These are phyloP conservation scores for Centrocercus urophasianus DNA, from an alignment of 2,113 vertebrate species.

Conservation along the genomic window DNA sequence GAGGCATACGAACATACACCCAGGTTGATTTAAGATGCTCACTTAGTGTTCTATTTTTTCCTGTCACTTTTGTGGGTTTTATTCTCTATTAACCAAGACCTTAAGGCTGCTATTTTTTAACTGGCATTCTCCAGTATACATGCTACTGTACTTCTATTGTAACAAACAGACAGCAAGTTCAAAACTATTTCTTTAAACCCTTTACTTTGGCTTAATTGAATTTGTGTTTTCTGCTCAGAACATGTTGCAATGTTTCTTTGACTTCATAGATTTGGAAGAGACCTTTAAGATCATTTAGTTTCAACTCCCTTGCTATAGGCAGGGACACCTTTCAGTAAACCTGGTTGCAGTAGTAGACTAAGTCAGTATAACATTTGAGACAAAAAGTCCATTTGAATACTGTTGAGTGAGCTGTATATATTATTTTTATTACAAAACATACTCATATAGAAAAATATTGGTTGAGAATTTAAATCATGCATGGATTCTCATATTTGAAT, in stretches of 20 bases:
- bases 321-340: too few relatives aligned
- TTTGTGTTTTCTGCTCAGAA: background rate
- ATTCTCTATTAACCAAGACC: background rate
- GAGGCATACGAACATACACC: background rate
- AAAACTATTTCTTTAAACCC: background rate
- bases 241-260: background rate
- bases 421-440: slow-evolving; percentile 18
- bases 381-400: background rate
- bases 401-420: background rate
- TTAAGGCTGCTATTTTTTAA: background rate
- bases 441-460: slow-evolving; percentile 13
- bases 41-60: background rate
- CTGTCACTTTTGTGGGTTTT: background rate
- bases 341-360: background rate
- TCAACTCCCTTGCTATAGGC: too few relatives aligned
- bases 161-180: background rate
- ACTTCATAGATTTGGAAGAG: too few relatives aligned
- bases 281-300: too few relatives aligned
- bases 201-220: background rate
- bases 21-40: background rate
- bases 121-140: background rate
- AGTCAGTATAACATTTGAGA: background rate
- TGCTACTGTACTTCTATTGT: background rate
- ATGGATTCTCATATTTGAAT: slow-evolving; percentile 8
- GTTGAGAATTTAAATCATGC: slow-evolving; percentile 29